Percentiles rank a stretch among this genome's conserved stretches.
Conservation (phyloP, 2,797 vertebrate species). For the Anabacerthia variegaticeps region DNA sequence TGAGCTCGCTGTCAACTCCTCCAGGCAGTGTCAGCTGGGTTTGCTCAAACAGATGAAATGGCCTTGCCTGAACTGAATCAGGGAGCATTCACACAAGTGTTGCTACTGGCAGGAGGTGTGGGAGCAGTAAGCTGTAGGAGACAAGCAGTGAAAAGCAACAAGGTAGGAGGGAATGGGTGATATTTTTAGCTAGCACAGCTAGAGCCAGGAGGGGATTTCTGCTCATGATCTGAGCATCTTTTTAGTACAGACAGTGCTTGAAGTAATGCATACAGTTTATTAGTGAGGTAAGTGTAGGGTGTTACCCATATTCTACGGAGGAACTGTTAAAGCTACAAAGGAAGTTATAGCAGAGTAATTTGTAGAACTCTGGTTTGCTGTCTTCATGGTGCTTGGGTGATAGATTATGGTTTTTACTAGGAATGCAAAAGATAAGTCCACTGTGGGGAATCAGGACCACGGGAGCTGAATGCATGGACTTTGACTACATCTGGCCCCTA, state of each 20-base stretch:
- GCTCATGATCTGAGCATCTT: slow-evolving; percentile 8
- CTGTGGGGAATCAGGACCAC: background rate
- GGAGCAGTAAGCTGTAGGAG: background rate
- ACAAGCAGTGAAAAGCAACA: slow-evolving; percentile 6
- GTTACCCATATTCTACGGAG: background rate
- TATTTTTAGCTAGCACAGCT: slow-evolving; percentile 40
- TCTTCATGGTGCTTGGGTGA: background rate
- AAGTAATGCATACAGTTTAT: background rate
- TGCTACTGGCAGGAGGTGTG: background rate
- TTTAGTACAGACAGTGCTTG: background rate
- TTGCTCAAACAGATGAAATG: background rate
- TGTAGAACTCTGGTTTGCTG: slow-evolving; percentile 17
- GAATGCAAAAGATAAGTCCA: background rate
- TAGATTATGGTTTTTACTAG: background rate
- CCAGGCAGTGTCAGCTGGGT: background rate
- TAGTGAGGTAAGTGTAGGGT: background rate
- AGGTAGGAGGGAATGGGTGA: background rate
- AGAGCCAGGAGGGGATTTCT: background rate
- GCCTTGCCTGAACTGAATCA: background rate
- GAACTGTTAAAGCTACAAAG: slow-evolving; percentile 4
- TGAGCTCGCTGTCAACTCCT: background rate
- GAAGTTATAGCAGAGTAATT: background rate
- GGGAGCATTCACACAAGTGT: background rate
- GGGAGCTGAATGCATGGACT: background rate
- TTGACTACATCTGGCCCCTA: background rate